Base-by-base conservation (phyloP, 2,797 vertebrate species). In the Argyrosomus regius region DNA sequence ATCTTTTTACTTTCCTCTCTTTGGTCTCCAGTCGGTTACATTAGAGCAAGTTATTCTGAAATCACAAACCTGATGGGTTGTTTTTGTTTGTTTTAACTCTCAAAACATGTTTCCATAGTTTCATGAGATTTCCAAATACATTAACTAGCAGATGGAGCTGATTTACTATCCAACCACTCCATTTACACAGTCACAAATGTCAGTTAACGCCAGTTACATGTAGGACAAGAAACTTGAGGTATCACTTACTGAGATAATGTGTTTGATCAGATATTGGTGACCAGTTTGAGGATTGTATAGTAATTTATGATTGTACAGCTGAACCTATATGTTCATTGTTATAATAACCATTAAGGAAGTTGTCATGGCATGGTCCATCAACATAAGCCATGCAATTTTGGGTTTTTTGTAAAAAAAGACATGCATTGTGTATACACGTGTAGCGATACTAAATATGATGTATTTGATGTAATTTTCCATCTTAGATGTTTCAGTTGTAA, bases 251-350 rank as follows among this genome's bases (percentile, higher is more conserved):
- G 68, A 67, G 45, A 72, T 52, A 35, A 72, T 82, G 41, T 70
- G 50, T 68, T 86, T n/a, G 57, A 52, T 76, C 64, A 65, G 70
- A 74, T 78, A 56, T 75, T 72, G 62, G 77, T 79, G 88, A 88
- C 85, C 74, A 79, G 77, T 64, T 66, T 84, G 82, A 91, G 90
- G 86, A 87, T 89, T 90, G 88, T 88, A 65, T 73, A 83, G 87
- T 84, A 87, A 88, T 83, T 87, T 89, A 76, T 85, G 57, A 85
- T 81, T 91, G 87, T 91, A 89, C 77, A 88, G 83, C 79, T 88
- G 74, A 80, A 88, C 68, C 71, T 73, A 61, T 77, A 67, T 81
- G 80, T 89, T 91, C 26, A 77, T 85, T 74, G 65, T 82, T 60
- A 69, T 84, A 75, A 80, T 76, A 64, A 75, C 69, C 53, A 78